Evolutionary conservation across 2,113 vertebrate species (phyloP).

Genomic region (Bubalus kerabau): DNA sequence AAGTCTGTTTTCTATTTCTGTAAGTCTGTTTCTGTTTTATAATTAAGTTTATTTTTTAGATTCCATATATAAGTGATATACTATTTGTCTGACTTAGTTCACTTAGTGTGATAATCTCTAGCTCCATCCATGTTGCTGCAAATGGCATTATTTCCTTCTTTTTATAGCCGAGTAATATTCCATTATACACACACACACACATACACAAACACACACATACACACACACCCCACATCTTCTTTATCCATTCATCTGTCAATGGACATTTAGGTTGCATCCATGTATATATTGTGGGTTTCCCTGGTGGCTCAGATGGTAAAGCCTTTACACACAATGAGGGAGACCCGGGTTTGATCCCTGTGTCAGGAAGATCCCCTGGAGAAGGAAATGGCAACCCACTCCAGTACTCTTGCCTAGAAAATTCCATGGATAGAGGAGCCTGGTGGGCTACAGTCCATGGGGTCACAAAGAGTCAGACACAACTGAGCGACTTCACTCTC

Average conservation of each 20-base stretch:
- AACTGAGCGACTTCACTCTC: background rate
- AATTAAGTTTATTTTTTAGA: background rate
- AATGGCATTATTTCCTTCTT: background rate
- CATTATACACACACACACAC: background rate
- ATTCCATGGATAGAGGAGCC: background rate
- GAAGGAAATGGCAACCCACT: background rate
- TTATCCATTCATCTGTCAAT: background rate
- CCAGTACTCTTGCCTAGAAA: background rate
- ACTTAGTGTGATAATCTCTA: background rate
- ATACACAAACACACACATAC: background rate
- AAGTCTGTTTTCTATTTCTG: background rate
- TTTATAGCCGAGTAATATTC: background rate
- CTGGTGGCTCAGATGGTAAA: rapidly evolving
- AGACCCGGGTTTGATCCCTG: rapidly evolving
- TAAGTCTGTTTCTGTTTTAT: background rate
- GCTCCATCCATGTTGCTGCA: background rate
- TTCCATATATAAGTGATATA: background rate
- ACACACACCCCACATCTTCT: background rate
- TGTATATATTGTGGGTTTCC: background rate
- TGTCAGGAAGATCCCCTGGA: background rate
- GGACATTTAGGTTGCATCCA: background rate
- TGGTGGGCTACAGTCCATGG: background rate
- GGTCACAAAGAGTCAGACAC: background rate
- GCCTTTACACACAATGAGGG: background rate
- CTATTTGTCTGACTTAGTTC: background rate